A percentile compares a stretch with the other conserved stretches of the same genome.
Conservation (phyloP, 2,113 vertebrate genomes). For the Cromileptes altivelis region DNA sequence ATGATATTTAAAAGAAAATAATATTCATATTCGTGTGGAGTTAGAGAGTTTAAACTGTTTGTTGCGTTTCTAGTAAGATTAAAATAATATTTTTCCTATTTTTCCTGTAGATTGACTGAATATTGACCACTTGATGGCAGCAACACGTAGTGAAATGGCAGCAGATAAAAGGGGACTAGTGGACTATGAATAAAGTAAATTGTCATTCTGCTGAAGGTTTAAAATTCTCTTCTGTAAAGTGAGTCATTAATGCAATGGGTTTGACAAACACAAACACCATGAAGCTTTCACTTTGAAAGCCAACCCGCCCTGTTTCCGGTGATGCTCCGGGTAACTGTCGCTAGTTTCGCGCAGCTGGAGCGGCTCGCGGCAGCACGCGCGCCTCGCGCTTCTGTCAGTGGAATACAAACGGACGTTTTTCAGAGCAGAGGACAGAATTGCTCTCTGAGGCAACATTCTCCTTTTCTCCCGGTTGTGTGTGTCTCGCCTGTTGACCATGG, state of each 20-base stretch:
- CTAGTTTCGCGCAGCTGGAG: slow-evolving; percentile 60
- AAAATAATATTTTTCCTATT: too few species aligned
- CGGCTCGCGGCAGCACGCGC: slow-evolving; percentile 68
- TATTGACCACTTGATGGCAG: slow-evolving; percentile 44
- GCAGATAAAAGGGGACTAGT: background rate
- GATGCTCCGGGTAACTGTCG: slow-evolving; percentile 16
- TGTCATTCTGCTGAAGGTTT: background rate
- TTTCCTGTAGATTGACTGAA: background rate
- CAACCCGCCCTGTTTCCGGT: slow-evolving; percentile 50
- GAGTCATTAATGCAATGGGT: background rate
- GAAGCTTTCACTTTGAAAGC: slow-evolving; percentile 61
- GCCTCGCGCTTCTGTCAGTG: slow-evolving; percentile 59
- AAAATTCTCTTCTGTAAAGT: background rate
- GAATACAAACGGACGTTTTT: slow-evolving; percentile 58
- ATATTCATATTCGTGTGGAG: background rate
- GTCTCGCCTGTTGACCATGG: slow-evolving; percentile 53
- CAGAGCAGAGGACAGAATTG: slow-evolving; percentile 20
- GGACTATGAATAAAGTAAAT: background rate
- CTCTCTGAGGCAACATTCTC: background rate
- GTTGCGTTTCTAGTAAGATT: background rate
- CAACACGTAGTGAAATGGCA: slow-evolving; percentile 17
- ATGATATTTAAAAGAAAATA: background rate
- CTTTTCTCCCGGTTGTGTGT: background rate
- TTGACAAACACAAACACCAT: background rate
- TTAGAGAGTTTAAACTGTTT: too few species aligned